These are phyloP conservation scores for Delichon dasypus DNA, from an alignment of 2,797 vertebrate genomes.

Conservation along the genomic window DNA sequence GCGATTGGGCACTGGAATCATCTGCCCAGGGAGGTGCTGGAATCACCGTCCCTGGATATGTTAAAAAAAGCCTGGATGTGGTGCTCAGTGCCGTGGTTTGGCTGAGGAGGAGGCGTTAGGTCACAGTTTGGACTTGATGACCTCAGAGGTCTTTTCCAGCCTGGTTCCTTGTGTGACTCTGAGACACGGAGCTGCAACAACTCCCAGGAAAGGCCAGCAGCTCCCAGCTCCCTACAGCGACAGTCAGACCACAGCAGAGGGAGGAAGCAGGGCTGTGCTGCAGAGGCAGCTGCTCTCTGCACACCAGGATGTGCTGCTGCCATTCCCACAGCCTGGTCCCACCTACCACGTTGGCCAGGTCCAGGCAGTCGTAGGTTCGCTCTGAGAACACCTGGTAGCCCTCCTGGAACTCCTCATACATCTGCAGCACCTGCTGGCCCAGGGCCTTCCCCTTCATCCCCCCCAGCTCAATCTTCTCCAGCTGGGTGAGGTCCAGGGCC, in stretches of 20 bases:
- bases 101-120: not conserved
- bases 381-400: slow-evolving; percentile 79
- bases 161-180: not conserved
- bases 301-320: not conserved
- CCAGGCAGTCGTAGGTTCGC: slow-evolving; percentile 82
- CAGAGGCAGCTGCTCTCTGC: not conserved
- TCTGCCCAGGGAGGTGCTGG: not conserved
- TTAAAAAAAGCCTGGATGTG: fast-evolving
- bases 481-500: slow-evolving; percentile 83
- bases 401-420: slow-evolving; percentile 84
- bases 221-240: not conserved
- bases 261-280: not conserved
- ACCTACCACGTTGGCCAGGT: slow-evolving; percentile 80
- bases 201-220: not conserved
- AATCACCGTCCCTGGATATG: fast-evolving
- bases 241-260: not conserved
- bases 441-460: slow-evolving; percentile 83
- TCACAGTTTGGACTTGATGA: fast-evolving
- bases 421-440: slow-evolving; percentile 80
- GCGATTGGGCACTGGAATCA: not conserved
- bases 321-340: not conserved
- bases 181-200: not conserved
- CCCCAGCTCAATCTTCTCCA: slow-evolving; percentile 90
- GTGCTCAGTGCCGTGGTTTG: not conserved
- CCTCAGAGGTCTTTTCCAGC: not conserved